Base-by-base conservation (phyloP, 1,140 invertebrate genomes). In the Drosophila quadrilineata region DNA sequence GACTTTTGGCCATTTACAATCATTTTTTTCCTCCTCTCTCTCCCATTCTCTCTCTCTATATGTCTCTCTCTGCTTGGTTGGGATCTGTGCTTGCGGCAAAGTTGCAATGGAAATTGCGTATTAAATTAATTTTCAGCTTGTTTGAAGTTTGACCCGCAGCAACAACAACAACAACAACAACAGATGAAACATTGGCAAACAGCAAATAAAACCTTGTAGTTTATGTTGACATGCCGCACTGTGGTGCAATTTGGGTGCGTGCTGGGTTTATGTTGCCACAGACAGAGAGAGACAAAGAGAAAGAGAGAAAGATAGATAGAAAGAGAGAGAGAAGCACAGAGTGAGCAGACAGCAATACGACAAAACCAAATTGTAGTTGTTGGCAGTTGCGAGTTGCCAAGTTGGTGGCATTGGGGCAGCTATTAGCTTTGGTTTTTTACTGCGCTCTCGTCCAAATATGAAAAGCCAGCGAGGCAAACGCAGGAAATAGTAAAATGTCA, bases 51-150 rank as follows among this genome's bases (percentile, higher is more conserved):
- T n/a, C n/a, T n/a, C n/a, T n/a, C n/a, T n/a, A n/a, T n/a, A n/a
- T n/a, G n/a, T n/a, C n/a, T n/a, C n/a, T n/a, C n/a, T n/a, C n/a
- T n/a, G n/a, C n/a, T n/a, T n/a, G n/a, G n/a, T n/a, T n/a, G n/a
- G n/a, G n/a, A n/a, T n/a, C 40, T 31, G 35, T 6, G 45, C 45
- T 56, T 38, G 56, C 60, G 59, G 58, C 38, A 57, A 53, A 49
- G 50, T 63, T 57, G 66, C 59, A 69, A 69, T 71, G 65, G 58
- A 85, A 84, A 84, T 65, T 63, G 80, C 74, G 71, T 67, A 85
- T 85, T 85, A 84, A 84, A 84, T 84, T 84, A 84, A 84, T 84
- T 84, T 84, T 79, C 66, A 84, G 70, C 74, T 85, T 85, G 74
- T 79, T 84, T 84, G 74, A 85, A 77, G 79, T 79, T 71, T 75